Conservation (phyloP, 1,140 invertebrate genomes). For the Lerema accius region DNA sequence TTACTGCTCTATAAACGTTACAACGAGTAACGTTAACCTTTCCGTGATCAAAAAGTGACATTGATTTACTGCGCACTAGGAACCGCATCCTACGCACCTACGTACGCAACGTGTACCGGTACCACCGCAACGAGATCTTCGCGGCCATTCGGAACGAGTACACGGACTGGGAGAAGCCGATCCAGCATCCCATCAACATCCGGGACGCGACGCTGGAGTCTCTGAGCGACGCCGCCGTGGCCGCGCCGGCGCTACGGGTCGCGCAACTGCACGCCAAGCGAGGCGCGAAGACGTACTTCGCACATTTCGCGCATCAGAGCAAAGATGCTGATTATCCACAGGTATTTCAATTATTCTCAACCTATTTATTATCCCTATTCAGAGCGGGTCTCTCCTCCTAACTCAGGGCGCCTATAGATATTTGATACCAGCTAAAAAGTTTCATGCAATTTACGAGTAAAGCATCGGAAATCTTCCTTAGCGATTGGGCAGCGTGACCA, state of each 20-base stretch:
- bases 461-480: constrained; percentile 50
- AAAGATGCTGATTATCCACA: constrained; percentile 89
- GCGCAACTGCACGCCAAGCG: constrained; percentile 88
- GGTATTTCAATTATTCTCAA: too few species aligned
- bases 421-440: too few species aligned
- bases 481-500: constrained; percentile 90
- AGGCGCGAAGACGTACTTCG: constrained; percentile 89
- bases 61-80: too few species aligned
- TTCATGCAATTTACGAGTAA: too few species aligned
- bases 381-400: too few species aligned
- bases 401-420: too few species aligned
- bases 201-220: constrained; percentile 94
- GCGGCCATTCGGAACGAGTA: constrained; percentile 96
- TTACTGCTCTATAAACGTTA: too few species aligned
- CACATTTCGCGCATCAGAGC: constrained; percentile 92
- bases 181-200: constrained; percentile 91
- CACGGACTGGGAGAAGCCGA: constrained; percentile 95
- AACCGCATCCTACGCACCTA: constrained; percentile 91
- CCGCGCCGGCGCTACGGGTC: constrained; percentile 87
- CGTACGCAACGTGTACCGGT: constrained; percentile 93
- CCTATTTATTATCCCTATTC: too few species aligned
- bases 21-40: too few species aligned
- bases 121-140: constrained; percentile 96
- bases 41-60: too few species aligned
- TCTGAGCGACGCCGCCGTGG: constrained; percentile 92